Base-by-base conservation (phyloP, 2,113 vertebrate genomes). In the Malurus melanocephalus region DNA sequence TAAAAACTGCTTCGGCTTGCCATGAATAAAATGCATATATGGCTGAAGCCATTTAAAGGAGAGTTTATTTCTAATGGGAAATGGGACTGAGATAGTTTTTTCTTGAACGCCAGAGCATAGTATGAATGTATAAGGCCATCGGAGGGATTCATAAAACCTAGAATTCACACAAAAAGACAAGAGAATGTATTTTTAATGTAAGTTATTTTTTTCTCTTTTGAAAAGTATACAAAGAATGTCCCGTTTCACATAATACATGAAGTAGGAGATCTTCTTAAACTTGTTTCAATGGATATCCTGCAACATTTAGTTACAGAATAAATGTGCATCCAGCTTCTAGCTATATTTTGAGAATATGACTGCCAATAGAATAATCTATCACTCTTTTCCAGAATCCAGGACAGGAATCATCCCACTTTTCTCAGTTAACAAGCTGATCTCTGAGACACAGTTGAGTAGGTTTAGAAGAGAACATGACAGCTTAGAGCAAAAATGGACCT, bases 41-140 rank as follows among this genome's bases (percentile, higher is more conserved):
- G 45, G 40, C 79, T 93, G 56, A 71, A 85, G 13, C 38, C 21
- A 46, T 81, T 89, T 83, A 67, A 66, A 80, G 20, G 55, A 76
- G 16, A 57, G 20, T 73, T 94, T 82, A 42, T 93, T 92, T 85
- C 62, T 85, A 33, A 66, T 81, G 74, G 46, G 77, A 86, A 88
- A 76, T 87, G 23, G 33, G 51, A 48, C 62, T 46, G 17, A 66
- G 9, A 35, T 28, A 35, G 56, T 65, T 48, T 78, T 72, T 9
- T 75, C 93, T 61, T 71, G 38, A 75, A 42, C 85, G 60, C 24
- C 21, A 87, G 30, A 82, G 8, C 40, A 45, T 46, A 46, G 51
- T 53, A 49, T 61, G n/a, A 65, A 55, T 86, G 40, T 60, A 16
- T 62, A 74, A 83, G 48, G 30, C 60, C 7, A 9, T 85, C 56